Percentiles rank a stretch among this genome's conserved stretches.
Conservation (phyloP, 1,140 invertebrate genomes). For the Magallana angulata region DNA sequence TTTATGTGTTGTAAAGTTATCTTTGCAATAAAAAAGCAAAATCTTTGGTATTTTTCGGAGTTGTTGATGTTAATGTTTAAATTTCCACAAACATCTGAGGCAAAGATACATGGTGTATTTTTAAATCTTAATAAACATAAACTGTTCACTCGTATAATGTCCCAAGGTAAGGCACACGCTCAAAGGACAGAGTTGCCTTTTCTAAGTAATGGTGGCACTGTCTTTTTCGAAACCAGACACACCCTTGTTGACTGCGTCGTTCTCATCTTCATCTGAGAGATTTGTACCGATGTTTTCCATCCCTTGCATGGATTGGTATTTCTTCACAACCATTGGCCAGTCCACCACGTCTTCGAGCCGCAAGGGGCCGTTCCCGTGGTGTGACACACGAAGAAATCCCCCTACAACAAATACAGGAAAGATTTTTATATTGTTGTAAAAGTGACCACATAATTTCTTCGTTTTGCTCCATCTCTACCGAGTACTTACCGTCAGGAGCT, state of each 20-base stretch:
- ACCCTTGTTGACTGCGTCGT: neutral
- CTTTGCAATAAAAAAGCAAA: slow-evolving; percentile 20
- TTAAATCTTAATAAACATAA: too few relatives aligned
- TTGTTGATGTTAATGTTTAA: too few relatives aligned
- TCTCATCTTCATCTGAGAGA: slow-evolving; percentile 28
- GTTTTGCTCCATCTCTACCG: too few relatives aligned
- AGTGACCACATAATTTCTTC: too few relatives aligned
- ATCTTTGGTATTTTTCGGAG: too few relatives aligned
- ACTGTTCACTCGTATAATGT: neutral
- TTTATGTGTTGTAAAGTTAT: slow-evolving; percentile 12
- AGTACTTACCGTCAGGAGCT: slow-evolving; percentile 74
- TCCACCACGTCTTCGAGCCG: slow-evolving; percentile 93
- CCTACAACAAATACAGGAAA: slow-evolving; percentile 65
- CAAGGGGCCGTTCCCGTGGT: slow-evolving; percentile 85
- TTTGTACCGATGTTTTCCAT: slow-evolving; percentile 51
- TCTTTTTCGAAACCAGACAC: neutral
- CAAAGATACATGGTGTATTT: too few relatives aligned
- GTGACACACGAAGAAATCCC: slow-evolving; percentile 88
- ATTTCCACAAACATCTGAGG: too few relatives aligned
- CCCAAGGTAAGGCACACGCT: neutral
- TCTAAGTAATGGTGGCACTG: neutral
- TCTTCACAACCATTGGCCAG: slow-evolving; percentile 93
- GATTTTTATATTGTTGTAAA: too few relatives aligned
- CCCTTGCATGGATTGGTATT: slow-evolving; percentile 90
- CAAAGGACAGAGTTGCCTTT: neutral